Conservation (phyloP, 2,888 invertebrate genomes). For the Idaea straminata region DNA sequence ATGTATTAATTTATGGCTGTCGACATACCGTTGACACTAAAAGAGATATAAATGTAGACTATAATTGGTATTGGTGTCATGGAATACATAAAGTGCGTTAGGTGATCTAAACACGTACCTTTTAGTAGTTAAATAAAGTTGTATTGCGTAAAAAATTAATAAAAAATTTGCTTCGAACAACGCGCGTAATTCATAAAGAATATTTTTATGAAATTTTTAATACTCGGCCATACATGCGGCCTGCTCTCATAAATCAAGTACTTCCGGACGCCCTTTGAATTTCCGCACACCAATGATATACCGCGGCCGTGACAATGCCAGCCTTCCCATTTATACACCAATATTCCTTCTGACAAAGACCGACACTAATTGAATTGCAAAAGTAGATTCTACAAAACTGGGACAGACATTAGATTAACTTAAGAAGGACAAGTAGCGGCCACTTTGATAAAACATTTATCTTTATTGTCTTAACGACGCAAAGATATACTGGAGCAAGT, state of each 20-base stretch:
- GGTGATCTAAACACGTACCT: slow-evolving; percentile 7
- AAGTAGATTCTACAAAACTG: slow-evolving; percentile 21
- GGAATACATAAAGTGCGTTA: slow-evolving; percentile 23
- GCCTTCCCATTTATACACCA: slow-evolving; percentile 62
- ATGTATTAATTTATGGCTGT: slow-evolving; percentile 4
- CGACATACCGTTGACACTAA: not conserved
- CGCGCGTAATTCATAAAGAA: slow-evolving; percentile 59
- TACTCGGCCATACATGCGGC: slow-evolving; percentile 63
- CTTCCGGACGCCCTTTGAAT: slow-evolving; percentile 72
- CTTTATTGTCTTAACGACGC: not conserved
- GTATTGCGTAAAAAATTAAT: slow-evolving; percentile 32
- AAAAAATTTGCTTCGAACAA: slow-evolving; percentile 34
- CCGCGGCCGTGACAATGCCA: slow-evolving; percentile 68
- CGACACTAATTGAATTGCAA: slow-evolving; percentile 58
- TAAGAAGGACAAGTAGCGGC: slow-evolving; percentile 2
- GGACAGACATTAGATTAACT: slow-evolving; percentile 2
- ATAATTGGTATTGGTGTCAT: slow-evolving; percentile 31
- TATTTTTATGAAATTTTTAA: slow-evolving; percentile 74
- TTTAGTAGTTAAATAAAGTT: slow-evolving; percentile 12
- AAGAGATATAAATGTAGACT: slow-evolving; percentile 14
- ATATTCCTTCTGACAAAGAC: slow-evolving; percentile 62
- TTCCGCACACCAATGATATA: slow-evolving; percentile 69
- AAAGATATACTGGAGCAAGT: not conserved
- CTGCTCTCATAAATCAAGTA: slow-evolving; percentile 71
- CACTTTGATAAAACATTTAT: not conserved